These are phyloP conservation scores for Ichneumoninae sp. DNA, from an alignment of 2,888 invertebrate species.

Conservation along the genomic window DNA sequence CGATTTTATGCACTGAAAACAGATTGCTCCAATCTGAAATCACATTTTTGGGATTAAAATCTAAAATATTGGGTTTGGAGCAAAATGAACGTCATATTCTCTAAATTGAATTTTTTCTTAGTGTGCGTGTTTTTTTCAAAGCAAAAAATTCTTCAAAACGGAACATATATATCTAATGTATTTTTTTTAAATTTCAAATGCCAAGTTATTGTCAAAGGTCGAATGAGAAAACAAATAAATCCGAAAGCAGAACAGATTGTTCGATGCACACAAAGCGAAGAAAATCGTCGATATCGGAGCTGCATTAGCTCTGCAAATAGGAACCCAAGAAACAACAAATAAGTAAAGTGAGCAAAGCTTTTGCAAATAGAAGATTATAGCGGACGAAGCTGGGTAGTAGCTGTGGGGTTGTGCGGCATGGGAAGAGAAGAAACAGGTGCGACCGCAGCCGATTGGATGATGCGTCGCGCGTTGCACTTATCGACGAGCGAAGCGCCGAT, in stretches of 20 bases:
- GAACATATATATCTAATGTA: too few species aligned
- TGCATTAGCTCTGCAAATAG: constrained; percentile 58
- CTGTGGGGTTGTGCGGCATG: constrained; percentile 38
- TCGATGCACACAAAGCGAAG: neutral
- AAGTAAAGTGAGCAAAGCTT: constrained; percentile 28
- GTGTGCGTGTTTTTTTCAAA: too few species aligned
- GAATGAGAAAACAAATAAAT: neutral
- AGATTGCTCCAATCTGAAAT: too few species aligned
- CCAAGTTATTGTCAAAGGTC: neutral
- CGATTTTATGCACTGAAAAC: too few species aligned
- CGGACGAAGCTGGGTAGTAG: constrained; percentile 42
- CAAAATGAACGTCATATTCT: too few species aligned
- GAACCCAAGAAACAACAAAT: constrained; percentile 28
- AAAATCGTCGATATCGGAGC: constrained; percentile 8
- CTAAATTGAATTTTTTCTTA: too few species aligned
- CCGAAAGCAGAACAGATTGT: constrained; percentile 6
- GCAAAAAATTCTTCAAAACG: too few species aligned
- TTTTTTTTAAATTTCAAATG: neutral
- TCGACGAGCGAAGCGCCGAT: constrained; percentile 59
- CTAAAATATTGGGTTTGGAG: too few species aligned
- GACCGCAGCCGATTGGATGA: constrained; percentile 53
- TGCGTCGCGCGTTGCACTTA: constrained; percentile 57
- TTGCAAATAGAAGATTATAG: constrained; percentile 54
- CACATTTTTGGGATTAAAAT: too few species aligned
- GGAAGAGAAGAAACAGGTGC: constrained; percentile 54